Conservation (phyloP, 1,140 invertebrate genomes). For the Pinna nobilis region DNA sequence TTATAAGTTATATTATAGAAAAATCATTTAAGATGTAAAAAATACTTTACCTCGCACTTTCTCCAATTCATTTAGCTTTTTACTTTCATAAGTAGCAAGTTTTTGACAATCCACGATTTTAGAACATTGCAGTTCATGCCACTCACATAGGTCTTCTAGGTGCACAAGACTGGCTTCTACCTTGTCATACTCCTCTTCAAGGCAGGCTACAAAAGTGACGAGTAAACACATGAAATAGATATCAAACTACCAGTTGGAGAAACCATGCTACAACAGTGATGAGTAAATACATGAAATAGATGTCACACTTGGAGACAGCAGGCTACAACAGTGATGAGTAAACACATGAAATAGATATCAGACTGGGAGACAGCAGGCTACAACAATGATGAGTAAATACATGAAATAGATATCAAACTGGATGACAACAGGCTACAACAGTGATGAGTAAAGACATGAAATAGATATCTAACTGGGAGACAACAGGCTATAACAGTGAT, state of each 20-base stretch:
- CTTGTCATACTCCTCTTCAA: slow-evolving; percentile 80
- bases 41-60: slow-evolving; percentile 76
- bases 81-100: slow-evolving; percentile 80
- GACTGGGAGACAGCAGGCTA: no score
- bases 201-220: slow-evolving; percentile 72
- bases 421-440: no score
- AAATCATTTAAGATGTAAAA: not conserved
- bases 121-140: slow-evolving; percentile 79
- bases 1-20: not conserved
- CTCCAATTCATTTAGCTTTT: slow-evolving; percentile 79
- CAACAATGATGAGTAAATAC: no score
- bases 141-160: slow-evolving; percentile 81
- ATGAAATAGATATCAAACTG: no score
- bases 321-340: no score
- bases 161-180: slow-evolving; percentile 79
- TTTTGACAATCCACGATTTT: slow-evolving; percentile 81
- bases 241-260: not conserved
- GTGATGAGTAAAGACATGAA: no score
- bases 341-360: no score
- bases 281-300: no score
- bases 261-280: no score
- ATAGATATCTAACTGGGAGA: no score
- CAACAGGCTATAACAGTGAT: no score
- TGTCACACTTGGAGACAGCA: no score
- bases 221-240: not conserved